Evolutionary conservation across 2,113 vertebrate species (phyloP).

Genomic region (Pseudonaja textilis): DNA sequence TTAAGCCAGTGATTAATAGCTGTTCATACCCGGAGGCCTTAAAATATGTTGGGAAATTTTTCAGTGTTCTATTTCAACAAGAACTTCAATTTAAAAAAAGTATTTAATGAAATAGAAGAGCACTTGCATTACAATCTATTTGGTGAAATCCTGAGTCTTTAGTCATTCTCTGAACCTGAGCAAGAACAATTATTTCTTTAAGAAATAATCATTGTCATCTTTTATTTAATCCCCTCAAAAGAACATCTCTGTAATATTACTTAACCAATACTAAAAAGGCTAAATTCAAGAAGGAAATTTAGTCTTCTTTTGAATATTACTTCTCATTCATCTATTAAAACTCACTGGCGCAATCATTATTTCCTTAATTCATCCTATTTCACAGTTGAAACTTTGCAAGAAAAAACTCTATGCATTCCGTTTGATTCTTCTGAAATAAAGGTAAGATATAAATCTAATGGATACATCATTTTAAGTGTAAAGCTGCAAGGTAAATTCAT

Average conservation of each 20-base stretch:
- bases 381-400: not conserved
- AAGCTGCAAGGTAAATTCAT: not conserved
- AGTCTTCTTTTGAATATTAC: not conserved
- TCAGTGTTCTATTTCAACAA: slow-evolving; percentile 24
- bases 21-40: slow-evolving; percentile 15
- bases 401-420: not conserved
- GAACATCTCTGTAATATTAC: not conserved
- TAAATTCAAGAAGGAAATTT: not conserved
- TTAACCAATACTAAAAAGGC: slow-evolving; percentile 1
- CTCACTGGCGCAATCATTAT: not conserved
- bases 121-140: not conserved
- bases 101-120: not conserved
- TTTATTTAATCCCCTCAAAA: slow-evolving; percentile 8
- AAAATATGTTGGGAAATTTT: slow-evolving; percentile 29
- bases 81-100: not conserved
- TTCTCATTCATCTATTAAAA: not conserved
- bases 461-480: not conserved
- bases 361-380: not conserved
- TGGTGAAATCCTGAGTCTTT: slow-evolving; percentile 14
- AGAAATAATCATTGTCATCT: not conserved
- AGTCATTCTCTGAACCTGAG: slow-evolving; percentile 2
- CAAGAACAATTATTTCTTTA: not conserved
- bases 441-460: not conserved
- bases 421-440: not conserved
- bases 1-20: not conserved